Evolutionary conservation across 2,113 vertebrate genomes (phyloP).

Genomic region (Leptocoma aspasia): DNA sequence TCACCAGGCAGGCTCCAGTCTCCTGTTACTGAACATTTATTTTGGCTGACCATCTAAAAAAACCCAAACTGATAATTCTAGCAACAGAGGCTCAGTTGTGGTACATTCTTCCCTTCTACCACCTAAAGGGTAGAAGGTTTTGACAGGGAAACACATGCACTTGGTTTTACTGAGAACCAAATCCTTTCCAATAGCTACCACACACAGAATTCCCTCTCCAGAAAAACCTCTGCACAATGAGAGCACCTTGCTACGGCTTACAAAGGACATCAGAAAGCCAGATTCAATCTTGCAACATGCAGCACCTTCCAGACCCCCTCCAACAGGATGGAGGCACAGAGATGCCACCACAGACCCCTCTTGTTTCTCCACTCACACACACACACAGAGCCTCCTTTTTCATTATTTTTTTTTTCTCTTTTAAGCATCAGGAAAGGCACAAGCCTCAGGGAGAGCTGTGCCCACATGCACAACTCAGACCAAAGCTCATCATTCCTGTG

Average conservation of each 20-base stretch:
- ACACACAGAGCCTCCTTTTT: neutral
- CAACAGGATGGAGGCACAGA: rapidly evolving
- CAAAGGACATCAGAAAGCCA: neutral
- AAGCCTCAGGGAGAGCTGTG: neutral
- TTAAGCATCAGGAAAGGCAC: neutral
- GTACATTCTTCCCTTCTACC: neutral
- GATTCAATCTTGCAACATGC: neutral
- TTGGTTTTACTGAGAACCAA: neutral
- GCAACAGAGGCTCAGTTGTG: neutral
- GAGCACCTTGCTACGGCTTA: neutral
- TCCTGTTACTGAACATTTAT: neutral
- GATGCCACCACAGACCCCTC: neutral
- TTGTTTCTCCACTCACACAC: neutral
- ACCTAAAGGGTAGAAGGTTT: neutral
- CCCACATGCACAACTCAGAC: neutral
- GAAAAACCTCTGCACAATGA: neutral
- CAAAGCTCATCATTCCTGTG: rapidly evolving
- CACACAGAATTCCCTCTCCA: neutral
- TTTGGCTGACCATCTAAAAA: neutral
- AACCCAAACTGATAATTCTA: neutral
- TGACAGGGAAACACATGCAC: neutral
- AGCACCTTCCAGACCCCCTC: neutral
- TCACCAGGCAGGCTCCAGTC: neutral
- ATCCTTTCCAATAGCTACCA: neutral
- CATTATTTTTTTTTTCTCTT: neutral